Percentiles rank a stretch among this genome's conserved stretches.
phyloP scores from a whole-genome alignment of 2,797 vertebrate genomes.

The Leucoraja ocellata region DNA sequence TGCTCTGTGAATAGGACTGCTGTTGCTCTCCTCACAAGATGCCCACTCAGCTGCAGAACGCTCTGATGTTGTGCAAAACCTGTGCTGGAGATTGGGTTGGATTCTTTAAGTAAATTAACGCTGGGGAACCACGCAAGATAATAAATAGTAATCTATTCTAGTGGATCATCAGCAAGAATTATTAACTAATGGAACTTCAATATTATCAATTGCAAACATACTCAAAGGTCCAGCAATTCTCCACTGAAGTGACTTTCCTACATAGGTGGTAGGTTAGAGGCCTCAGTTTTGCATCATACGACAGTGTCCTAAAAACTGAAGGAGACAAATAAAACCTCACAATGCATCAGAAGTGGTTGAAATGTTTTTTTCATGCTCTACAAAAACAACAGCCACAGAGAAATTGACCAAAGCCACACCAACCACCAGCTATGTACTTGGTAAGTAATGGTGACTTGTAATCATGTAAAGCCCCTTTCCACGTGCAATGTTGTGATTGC shows the following conservation, averaged over 20 bases:
- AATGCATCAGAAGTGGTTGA: not conserved
- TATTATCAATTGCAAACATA: not conserved
- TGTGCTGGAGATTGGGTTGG: too few relatives aligned
- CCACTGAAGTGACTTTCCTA: not conserved
- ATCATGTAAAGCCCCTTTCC: not conserved
- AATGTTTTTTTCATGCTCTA: not conserved
- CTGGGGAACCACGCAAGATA: too few relatives aligned
- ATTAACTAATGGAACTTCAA: not conserved
- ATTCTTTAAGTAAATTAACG: too few relatives aligned
- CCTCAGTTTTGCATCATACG: not conserved
- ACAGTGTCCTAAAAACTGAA: too few relatives aligned
- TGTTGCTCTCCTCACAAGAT: too few relatives aligned
- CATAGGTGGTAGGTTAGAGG: not conserved
- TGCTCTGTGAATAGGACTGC: too few relatives aligned
- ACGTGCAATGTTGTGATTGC: not conserved
- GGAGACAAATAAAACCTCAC: not conserved
- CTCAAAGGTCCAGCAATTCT: not conserved
- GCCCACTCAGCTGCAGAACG: too few relatives aligned
- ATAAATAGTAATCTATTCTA: too few relatives aligned
- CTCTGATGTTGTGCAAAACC: too few relatives aligned
- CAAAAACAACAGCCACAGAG: not conserved
- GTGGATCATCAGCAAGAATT: not conserved
- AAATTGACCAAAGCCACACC: not conserved
- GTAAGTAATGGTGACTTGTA: not conserved
- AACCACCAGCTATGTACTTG: not conserved